Evolutionary conservation across 2,797 vertebrate genomes (phyloP), one percentile per base, ranked within the genome.

Genomic region (Taeniopygia guttata): DNA sequence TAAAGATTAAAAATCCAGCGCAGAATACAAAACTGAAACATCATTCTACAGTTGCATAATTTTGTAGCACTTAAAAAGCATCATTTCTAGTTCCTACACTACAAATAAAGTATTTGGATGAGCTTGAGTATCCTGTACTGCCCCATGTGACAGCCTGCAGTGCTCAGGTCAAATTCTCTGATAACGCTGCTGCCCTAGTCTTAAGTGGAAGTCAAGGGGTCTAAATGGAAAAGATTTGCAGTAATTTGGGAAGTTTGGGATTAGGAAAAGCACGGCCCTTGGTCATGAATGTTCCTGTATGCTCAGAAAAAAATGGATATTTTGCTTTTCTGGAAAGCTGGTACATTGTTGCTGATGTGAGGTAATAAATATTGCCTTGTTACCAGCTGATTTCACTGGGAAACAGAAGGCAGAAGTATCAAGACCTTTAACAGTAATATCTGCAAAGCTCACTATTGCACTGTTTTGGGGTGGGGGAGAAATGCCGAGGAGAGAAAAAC

Each of bases 1-100:
- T 95, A 95, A 95, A 92, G 79, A 75, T 90, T 85, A 55, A 92
- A 93, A 93, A 80, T 95, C 84, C 84, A 88, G 45, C 78, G 49
- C 70, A 69, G 82, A 92, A 88, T 69, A 73, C 77, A 77, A 72
- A 95, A 87, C 30, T 23, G 21, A 91, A 83, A 88, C 45, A 86
- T 77, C 52, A 9, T 89, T 89, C 36, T 91, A 42, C 43, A 83
- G 21, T 34, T 85, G 69, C 58, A 26, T 95, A 55, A 23, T 87
- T 94, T 38, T 76, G 36, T 69, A 89, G 89, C 58, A 46, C 32
- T 84, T 94, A 52, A 68, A 89, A 89, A 76, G 23, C 36, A 42
- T 48, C 1, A 0, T 81, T 77, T 78, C 16, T 19, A 27, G 18
- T 55, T 87, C 46, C 51, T 89, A 7, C 15, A 6, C 40, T 59